phyloP scores from a whole-genome alignment of 2,888 invertebrate genomes.

The Polyommatus icarus region DNA sequence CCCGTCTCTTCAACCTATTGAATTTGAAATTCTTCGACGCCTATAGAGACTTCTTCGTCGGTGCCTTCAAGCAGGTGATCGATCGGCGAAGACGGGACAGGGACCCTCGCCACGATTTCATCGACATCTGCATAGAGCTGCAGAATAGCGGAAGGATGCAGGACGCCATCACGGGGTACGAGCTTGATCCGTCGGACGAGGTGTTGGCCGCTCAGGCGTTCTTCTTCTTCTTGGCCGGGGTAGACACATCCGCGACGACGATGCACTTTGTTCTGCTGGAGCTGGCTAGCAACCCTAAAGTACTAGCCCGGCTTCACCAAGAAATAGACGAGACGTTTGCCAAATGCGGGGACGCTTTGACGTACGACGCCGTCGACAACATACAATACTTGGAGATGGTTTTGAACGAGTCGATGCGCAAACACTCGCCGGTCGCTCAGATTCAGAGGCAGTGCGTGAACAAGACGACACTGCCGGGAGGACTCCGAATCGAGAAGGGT shows the following conservation, averaged over 20 bases:
- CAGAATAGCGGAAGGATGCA: constrained; percentile 42
- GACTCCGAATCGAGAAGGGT: constrained; percentile 48
- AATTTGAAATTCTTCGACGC: constrained; percentile 42
- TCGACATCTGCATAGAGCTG: constrained; percentile 44
- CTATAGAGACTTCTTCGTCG: constrained; percentile 44
- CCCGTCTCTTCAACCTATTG: constrained; percentile 41
- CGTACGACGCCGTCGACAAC: constrained; percentile 53
- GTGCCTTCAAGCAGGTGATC: constrained; percentile 43
- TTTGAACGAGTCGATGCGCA: constrained; percentile 64
- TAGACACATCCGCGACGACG: constrained; percentile 61
- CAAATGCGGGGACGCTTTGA: constrained; percentile 50
- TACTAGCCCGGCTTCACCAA: constrained; percentile 52
- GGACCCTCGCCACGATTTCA: constrained; percentile 45
- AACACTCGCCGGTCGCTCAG: constrained; percentile 62
- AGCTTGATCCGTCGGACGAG: constrained; percentile 48
- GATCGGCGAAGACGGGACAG: constrained; percentile 36
- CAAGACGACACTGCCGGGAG: constrained; percentile 53
- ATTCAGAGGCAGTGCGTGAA: constrained; percentile 55
- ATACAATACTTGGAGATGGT: constrained; percentile 60
- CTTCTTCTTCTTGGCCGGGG: constrained; percentile 67
- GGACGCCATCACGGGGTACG: constrained; percentile 40
- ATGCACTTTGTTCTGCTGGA: constrained; percentile 56
- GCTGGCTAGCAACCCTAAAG: constrained; percentile 54
- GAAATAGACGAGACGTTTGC: constrained; percentile 54
- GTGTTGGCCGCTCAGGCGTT: constrained; percentile 68